Percentiles rank a stretch among this genome's conserved stretches.
Evolutionary conservation across 2,888 invertebrate species (phyloP).

Genomic region (Azorinus chamasolen): DNA sequence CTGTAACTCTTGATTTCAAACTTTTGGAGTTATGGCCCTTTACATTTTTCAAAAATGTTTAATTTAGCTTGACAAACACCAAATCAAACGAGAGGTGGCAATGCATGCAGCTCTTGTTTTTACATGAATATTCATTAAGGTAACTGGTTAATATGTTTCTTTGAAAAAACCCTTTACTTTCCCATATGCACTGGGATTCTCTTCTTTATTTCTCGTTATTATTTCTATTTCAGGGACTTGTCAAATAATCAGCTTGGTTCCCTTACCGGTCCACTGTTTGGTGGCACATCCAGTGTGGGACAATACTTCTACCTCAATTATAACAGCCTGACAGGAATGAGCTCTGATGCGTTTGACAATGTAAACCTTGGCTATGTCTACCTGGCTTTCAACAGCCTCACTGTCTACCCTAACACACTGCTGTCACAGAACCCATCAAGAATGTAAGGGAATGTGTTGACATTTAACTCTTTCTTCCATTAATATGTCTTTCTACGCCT

Average conservation of each 20-base stretch:
- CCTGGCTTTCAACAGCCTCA: constrained; percentile 62
- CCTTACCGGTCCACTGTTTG: constrained; percentile 45
- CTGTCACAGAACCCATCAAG: constrained; percentile 51
- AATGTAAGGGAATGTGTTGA: constrained; percentile 35
- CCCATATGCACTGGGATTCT: no score
- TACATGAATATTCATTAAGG: no score
- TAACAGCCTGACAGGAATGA: constrained; percentile 62
- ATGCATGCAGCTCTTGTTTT: no score
- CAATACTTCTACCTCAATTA: constrained; percentile 51
- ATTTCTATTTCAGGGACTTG: constrained; percentile 40
- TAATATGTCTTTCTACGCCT: no score
- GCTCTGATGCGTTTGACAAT: constrained; percentile 64
- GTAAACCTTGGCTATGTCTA: constrained; percentile 49
- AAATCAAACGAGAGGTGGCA: no score
- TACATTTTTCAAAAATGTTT: no score
- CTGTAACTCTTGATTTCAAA: no score
- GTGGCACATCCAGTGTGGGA: constrained; percentile 51
- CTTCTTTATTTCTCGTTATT: background rate
- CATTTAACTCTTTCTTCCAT: no score
- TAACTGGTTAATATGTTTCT: no score
- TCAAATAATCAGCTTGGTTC: constrained; percentile 32
- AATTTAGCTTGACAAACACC: no score
- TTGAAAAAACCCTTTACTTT: no score
- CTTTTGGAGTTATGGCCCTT: no score
- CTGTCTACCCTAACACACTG: constrained; percentile 65